These are phyloP conservation scores for Dasysyrphus tricinctus DNA, from an alignment of 2,888 invertebrate species.

Conservation along the genomic window DNA sequence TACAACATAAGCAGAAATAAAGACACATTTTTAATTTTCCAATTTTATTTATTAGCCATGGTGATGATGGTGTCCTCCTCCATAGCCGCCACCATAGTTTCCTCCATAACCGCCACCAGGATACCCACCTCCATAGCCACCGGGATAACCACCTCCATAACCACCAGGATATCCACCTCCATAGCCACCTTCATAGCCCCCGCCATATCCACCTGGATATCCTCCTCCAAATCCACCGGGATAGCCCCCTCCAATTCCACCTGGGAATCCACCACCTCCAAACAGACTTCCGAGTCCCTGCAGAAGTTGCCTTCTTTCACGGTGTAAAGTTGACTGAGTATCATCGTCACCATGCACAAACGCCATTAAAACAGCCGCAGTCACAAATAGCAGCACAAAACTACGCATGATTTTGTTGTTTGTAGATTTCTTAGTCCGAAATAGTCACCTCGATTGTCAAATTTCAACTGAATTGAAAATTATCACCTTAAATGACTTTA, in stretches of 20 bases:
- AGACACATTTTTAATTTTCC: not conserved
- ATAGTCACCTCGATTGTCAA: not conserved
- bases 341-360: constrained; percentile 2
- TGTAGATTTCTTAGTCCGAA: not conserved
- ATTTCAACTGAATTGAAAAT: constrained; percentile 21
- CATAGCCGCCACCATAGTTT: not conserved
- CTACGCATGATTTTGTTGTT: constrained; percentile 8
- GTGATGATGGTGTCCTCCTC: constrained; percentile 12
- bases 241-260: not conserved
- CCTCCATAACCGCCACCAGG: constrained; percentile 7
- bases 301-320: constrained; percentile 12
- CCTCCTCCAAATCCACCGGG: constrained; percentile 13
- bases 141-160: constrained; percentile 4
- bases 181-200: not conserved
- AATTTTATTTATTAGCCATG: constrained; percentile 3
- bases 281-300: constrained; percentile 3
- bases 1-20: not conserved
- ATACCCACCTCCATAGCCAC: not conserved
- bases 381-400: not conserved
- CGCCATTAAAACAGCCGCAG: not conserved
- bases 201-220: not conserved
- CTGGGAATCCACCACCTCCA: not conserved
- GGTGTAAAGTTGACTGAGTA: not conserved
- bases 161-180: constrained; percentile 6
- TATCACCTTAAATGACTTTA: not conserved